phyloP scores from a whole-genome alignment of 1,140 invertebrate species.

The Globodera rostochiensis region DNA sequence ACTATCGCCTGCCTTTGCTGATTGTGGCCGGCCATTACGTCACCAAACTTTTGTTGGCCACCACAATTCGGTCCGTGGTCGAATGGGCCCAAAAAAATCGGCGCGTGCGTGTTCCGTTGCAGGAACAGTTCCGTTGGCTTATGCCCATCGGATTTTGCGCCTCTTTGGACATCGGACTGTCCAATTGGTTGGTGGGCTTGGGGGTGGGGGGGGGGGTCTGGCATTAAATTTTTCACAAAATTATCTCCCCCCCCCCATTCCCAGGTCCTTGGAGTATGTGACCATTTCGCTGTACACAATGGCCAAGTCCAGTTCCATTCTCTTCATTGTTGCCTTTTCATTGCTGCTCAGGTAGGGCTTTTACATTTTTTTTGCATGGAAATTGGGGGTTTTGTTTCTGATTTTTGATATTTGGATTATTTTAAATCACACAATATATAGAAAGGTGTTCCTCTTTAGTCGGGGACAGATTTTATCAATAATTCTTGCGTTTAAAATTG shows the following conservation, averaged over 20 bases:
- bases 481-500: too few species aligned
- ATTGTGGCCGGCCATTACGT: constrained; percentile 63
- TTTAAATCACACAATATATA: too few species aligned
- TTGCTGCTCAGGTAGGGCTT: constrained; percentile 44
- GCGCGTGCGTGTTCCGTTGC: constrained; percentile 40
- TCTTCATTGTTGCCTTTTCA: constrained; percentile 64
- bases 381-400: too few species aligned
- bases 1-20: constrained; percentile 58
- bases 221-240: background rate
- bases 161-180: constrained; percentile 92
- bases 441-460: too few species aligned
- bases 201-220: constrained; percentile 21
- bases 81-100: constrained; percentile 37
- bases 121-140: constrained; percentile 69
- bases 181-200: constrained; percentile 78
- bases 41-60: constrained; percentile 55
- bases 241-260: background rate
- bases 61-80: constrained; percentile 39
- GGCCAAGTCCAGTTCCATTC: constrained; percentile 64
- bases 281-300: constrained; percentile 61
- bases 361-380: too few species aligned
- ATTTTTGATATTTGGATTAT: constrained; percentile 64
- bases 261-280: constrained; percentile 60
- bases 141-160: constrained; percentile 79
- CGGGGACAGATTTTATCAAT: too few species aligned